Base-by-base conservation (phyloP, 2,113 vertebrate genomes). In the Ageneiosus marmoratus region DNA sequence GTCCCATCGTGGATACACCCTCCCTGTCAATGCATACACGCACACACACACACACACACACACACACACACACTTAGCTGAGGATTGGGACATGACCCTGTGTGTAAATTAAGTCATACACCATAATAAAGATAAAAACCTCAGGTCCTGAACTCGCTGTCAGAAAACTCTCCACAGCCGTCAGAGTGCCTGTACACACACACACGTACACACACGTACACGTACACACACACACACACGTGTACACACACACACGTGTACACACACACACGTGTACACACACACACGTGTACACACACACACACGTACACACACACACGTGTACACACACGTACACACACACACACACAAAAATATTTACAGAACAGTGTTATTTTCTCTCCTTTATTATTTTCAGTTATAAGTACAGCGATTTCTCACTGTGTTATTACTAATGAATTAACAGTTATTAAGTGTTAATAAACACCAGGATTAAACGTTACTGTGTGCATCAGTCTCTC, bases 101-200 rank as follows among this genome's bases (percentile, higher is more conserved):
- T 29, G 41, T 63, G 58, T 12, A 50, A 20, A 65, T 46, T 46
- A 37, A 62, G 3, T 3, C 18, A 50, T 24, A 29, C 77, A 79
- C 11, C 5, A 11, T 60, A 79, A 48, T 46, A 20, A 44, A 67
- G 12, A 91, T 94, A 85, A 89, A 75, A 9, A 99, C 98, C 90
- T 98, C 95, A 81, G 96, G 91, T 82, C 98, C 98, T 67, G 89
- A 41, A 24, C 93, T 89, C 77, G 96, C 7, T 0, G 92, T 94
- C 89, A 99, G 89, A 90, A 97, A 98, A 87, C 98, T 98, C 92
- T 99, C 97, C 15, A 99, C 92, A 50, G 96, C 91, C 77, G 96
- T 97, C 90, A 99, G 89, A 15, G 94, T 98, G 73, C 98, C 98
- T 95, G 88, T 16, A 75, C 29, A 76, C 73, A 75, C 73, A 75